These are phyloP conservation scores for Ceyx melanurus DNA, from an alignment of 2,113 vertebrate genomes.

Conservation along the genomic window DNA sequence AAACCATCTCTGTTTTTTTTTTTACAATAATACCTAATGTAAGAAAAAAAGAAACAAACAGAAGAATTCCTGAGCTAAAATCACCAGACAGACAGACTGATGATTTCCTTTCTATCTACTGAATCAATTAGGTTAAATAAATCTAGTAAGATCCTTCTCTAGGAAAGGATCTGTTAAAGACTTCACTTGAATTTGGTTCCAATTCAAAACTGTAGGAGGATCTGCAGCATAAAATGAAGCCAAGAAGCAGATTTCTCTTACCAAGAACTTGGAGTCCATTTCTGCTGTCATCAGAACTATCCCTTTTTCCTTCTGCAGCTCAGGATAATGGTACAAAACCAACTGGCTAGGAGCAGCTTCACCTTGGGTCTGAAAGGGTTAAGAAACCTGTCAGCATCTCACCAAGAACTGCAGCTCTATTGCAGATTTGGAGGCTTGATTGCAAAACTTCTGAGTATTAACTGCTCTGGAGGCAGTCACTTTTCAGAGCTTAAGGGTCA, in stretches of 20 bases:
- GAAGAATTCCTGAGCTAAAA: not conserved
- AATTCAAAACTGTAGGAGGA: not conserved
- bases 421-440: not conserved
- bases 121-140: not conserved
- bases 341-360: constrained; percentile 89
- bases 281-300: constrained; percentile 95
- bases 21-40: not conserved
- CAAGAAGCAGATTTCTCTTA: constrained; percentile 57
- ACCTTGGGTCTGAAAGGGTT: constrained; percentile 80
- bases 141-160: not conserved
- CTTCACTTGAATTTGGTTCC: not conserved
- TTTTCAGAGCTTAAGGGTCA: not conserved
- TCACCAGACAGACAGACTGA: not conserved
- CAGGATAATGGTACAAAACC: constrained; percentile 91
- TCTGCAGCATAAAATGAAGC: not conserved
- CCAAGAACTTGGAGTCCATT: constrained; percentile 88
- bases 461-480: not conserved
- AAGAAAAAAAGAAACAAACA: not conserved
- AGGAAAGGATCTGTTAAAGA: not conserved
- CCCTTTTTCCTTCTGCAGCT: constrained; percentile 90
- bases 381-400: not conserved
- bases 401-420: not conserved
- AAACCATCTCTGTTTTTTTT: not conserved
- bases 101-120: not conserved
- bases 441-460: not conserved